phyloP scores from a whole-genome alignment of 1,140 invertebrate species.

The Polypedilum vanderplanki region DNA sequence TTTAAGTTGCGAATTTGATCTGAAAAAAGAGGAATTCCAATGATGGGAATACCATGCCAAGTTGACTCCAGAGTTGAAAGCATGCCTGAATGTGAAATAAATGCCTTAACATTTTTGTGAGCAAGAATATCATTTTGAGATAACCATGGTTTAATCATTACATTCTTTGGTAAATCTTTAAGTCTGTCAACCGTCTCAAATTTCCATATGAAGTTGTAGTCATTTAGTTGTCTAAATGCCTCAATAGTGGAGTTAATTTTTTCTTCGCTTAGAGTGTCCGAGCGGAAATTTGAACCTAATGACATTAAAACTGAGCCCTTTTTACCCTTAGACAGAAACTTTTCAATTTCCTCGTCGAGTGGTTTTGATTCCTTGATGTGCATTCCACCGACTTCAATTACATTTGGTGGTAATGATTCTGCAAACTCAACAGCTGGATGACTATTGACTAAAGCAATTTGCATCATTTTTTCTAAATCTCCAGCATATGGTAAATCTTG shows the following conservation, averaged over 20 bases:
- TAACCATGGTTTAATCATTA: conserved; percentile 42
- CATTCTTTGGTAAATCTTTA: conserved; percentile 43
- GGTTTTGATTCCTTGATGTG: conserved; percentile 42
- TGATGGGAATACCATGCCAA: conserved; percentile 45
- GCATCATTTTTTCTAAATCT: conserved; percentile 31
- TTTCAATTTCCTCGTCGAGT: conserved; percentile 41
- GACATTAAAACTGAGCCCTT: conserved; percentile 47
- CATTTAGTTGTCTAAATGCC: conserved; percentile 41
- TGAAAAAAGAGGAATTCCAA: conserved; percentile 46
- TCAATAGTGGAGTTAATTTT: conserved; percentile 40
- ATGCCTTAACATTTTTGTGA: conserved; percentile 33
- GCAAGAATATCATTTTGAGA: conserved; percentile 45
- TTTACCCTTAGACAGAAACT: conserved; percentile 41
- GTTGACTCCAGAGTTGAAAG: conserved; percentile 46
- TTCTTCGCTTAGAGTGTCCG: conserved; percentile 36
- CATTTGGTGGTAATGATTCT: conserved; percentile 45
- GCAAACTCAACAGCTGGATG: conserved; percentile 44
- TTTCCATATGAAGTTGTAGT: conserved; percentile 45
- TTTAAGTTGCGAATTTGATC: conserved; percentile 38
- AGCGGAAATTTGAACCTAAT: conserved; percentile 44
- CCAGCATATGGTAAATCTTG: neutral
- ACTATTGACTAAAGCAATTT: conserved; percentile 44
- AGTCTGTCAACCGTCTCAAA: conserved; percentile 39
- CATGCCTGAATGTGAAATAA: conserved; percentile 44
- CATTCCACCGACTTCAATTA: conserved; percentile 50